A percentile compares a stretch with the other conserved stretches of the same genome.
Conservation (phyloP, 2,888 invertebrate species). For the Drosophila leonis region DNA sequence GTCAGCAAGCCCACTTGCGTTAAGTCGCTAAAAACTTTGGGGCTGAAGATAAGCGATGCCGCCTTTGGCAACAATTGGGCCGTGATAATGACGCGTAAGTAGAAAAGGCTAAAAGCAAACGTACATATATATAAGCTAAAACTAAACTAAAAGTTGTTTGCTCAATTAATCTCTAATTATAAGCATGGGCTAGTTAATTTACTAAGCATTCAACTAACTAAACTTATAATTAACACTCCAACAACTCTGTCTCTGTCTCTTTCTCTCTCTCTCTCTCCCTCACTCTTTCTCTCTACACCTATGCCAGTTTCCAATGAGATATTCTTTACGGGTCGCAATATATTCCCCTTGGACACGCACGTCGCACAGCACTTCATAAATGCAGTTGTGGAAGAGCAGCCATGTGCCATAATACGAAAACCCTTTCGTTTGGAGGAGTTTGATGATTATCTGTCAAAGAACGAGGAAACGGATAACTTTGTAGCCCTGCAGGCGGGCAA, state of each 20-base stretch:
- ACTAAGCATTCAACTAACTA: slow-evolving; percentile 1
- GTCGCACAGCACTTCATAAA: slow-evolving; percentile 79
- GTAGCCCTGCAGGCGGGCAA: slow-evolving; percentile 82
- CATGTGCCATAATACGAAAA: slow-evolving; percentile 80
- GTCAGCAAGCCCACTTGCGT: slow-evolving; percentile 85
- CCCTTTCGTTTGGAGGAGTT: slow-evolving; percentile 84
- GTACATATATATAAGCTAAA: background rate
- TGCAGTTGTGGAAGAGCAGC: slow-evolving; percentile 70
- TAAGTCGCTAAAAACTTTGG: slow-evolving; percentile 84
- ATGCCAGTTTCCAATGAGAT: slow-evolving; percentile 84
- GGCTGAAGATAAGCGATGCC: slow-evolving; percentile 84
- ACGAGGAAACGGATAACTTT: slow-evolving; percentile 83
- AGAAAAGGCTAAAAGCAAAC: background rate
- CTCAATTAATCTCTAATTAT: background rate
- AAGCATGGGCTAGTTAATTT: background rate
- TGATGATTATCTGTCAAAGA: slow-evolving; percentile 80
- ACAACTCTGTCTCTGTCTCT: background rate
- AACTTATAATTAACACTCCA: slow-evolving; percentile 4
- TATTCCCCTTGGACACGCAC: slow-evolving; percentile 77
- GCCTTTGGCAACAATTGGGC: slow-evolving; percentile 84
- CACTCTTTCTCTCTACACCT: background rate
- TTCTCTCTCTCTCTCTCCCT: background rate
- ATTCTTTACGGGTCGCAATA: slow-evolving; percentile 84
- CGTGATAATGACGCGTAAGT: slow-evolving; percentile 83
- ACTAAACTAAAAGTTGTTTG: background rate